Conservation (phyloP, 2,888 invertebrate genomes). For the Nemotelus nigrinus region DNA sequence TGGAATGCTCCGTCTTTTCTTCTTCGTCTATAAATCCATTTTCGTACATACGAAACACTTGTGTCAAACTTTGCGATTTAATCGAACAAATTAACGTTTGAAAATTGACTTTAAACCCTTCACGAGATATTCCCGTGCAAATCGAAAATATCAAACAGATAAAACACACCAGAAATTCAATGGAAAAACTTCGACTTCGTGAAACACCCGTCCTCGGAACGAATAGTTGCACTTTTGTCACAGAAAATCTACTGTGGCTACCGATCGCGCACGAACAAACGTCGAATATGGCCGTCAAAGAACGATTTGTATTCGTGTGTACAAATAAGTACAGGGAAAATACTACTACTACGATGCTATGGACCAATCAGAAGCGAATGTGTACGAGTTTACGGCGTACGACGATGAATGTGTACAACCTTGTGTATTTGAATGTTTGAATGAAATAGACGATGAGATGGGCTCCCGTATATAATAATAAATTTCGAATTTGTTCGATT, state of each 20-base stretch:
- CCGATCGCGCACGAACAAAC: slow-evolving; percentile 16
- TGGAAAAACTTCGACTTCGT: slow-evolving; percentile 13
- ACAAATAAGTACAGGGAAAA: slow-evolving; percentile 22
- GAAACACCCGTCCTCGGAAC: slow-evolving; percentile 2
- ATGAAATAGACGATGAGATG: slow-evolving; percentile 8
- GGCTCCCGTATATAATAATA: background rate
- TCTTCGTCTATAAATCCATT: slow-evolving; percentile 24
- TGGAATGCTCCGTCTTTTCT: slow-evolving; percentile 3
- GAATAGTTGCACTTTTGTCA: slow-evolving; percentile 25
- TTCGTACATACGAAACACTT: slow-evolving; percentile 34
- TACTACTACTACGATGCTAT: slow-evolving; percentile 34
- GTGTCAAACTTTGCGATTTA: background rate
- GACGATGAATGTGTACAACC: slow-evolving; percentile 16
- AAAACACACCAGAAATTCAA: slow-evolving; percentile 6
- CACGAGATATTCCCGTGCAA: no score
- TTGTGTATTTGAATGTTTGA: slow-evolving; percentile 38
- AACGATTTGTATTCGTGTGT: slow-evolving; percentile 21
- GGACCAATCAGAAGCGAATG: slow-evolving; percentile 27
- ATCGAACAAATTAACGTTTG: background rate
- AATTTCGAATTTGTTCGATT: no score
- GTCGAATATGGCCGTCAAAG: slow-evolving; percentile 24
- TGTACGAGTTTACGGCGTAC: slow-evolving; percentile 34
- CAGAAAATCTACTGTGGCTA: background rate
- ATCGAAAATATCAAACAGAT: background rate
- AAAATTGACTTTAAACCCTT: background rate